phyloP scores from a whole-genome alignment of 2,113 vertebrate genomes.

The Crotalus horridus region DNA sequence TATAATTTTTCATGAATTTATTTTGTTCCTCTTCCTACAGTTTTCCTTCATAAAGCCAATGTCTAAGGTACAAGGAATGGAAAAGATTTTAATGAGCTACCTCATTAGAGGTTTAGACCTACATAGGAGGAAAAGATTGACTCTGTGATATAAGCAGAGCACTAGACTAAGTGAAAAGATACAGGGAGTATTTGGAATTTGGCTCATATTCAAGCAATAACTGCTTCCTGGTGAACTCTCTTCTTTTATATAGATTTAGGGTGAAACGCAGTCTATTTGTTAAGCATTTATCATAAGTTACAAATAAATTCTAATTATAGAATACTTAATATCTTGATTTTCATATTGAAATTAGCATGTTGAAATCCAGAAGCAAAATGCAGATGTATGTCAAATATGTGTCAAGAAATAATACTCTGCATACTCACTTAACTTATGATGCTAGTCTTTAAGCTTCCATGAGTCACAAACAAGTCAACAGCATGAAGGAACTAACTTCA shows the following conservation, averaged over 20 bases:
- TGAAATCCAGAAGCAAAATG: not conserved
- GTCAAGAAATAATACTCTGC: not conserved
- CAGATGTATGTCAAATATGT: not conserved
- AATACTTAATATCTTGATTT: not conserved
- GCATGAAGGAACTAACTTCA: not conserved
- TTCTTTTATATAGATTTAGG: not conserved
- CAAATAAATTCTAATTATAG: not conserved
- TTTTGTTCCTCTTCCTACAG: conserved; percentile 8
- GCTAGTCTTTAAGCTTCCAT: not conserved
- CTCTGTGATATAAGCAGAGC: not conserved
- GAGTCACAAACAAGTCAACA: not conserved
- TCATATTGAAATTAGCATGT: not conserved
- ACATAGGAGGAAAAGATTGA: not conserved
- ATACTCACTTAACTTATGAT: not conserved
- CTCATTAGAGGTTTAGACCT: not conserved
- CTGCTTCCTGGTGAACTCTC: not conserved
- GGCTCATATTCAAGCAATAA: not conserved
- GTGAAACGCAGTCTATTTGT: not conserved
- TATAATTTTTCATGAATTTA: not conserved
- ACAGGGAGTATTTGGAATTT: not conserved
- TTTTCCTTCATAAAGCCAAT: not conserved
- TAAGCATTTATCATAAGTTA: not conserved
- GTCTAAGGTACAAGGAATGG: not conserved
- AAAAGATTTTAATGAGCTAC: not conserved
- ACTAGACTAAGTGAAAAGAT: not conserved